phyloP scores from a whole-genome alignment of 2,797 vertebrate species.

The Intellagama lesueurii region DNA sequence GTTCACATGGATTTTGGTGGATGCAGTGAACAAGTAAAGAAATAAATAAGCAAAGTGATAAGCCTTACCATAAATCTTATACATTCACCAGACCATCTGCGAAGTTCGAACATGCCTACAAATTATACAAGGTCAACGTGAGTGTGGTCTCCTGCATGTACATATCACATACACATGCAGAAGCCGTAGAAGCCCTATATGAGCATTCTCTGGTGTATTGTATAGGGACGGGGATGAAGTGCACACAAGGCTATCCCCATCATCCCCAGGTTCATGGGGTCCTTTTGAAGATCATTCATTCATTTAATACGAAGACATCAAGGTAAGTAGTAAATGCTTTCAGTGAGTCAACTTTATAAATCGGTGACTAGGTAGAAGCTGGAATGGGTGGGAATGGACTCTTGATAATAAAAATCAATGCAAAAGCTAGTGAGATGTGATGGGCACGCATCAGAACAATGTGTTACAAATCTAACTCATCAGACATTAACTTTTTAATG shows the following conservation, averaged over 20 bases:
- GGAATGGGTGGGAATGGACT: no score
- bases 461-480: no score
- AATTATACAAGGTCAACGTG: neutral
- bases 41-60: neutral
- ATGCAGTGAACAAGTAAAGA: neutral
- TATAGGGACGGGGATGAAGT: neutral
- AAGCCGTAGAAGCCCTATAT: neutral
- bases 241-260: neutral
- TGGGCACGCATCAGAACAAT: no score
- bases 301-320: neutral
- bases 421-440: neutral
- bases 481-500: neutral
- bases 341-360: neutral
- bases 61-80: no score
- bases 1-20: neutral
- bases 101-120: neutral
- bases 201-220: neutral
- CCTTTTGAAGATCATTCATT: neutral
- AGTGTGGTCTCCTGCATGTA: neutral
- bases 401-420: no score
- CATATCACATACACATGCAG: no score
- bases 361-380: no score
- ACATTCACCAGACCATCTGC: neutral
- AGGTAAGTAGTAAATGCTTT: neutral
- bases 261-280: neutral